Conservation (phyloP, 2,113 vertebrate species). For the Neofelis nebulosa region DNA sequence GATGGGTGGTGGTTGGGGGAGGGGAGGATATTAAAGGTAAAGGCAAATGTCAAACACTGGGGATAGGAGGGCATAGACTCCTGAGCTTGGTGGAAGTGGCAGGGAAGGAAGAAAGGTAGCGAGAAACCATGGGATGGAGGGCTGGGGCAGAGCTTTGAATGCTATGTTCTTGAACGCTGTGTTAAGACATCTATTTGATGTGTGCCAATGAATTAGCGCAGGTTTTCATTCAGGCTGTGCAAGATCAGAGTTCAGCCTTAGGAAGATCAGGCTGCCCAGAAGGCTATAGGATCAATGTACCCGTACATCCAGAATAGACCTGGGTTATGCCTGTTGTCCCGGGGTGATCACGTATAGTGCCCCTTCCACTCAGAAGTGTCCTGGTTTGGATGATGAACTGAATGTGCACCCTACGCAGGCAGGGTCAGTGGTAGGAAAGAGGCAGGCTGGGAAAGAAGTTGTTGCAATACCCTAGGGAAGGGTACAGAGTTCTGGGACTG, state of each 20-base stretch:
- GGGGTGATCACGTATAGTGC: neutral
- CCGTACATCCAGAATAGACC: neutral
- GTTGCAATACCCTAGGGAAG: neutral
- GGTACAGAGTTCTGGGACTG: neutral
- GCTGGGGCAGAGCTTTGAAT: neutral
- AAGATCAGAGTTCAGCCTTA: neutral
- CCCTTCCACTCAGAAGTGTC: neutral
- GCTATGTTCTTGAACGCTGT: neutral
- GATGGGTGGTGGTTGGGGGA: neutral
- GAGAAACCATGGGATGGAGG: neutral
- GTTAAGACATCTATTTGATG: neutral
- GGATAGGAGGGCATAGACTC: no score
- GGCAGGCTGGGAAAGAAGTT: neutral
- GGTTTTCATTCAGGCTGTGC: neutral
- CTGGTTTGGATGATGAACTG: neutral
- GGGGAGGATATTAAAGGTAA: neutral
- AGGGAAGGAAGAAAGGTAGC: neutral
- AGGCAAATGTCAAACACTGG: neutral
- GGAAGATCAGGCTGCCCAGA: neutral
- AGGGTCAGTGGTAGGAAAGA: neutral
- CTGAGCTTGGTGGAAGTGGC: neutral
- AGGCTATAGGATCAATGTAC: neutral
- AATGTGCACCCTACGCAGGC: no score
- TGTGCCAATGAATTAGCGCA: neutral
- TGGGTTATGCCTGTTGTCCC: neutral